A percentile compares a stretch with the other conserved stretches of the same genome.
phyloP scores from a whole-genome alignment of 2,113 vertebrate species.

The Aspiorhynchus laticeps region DNA sequence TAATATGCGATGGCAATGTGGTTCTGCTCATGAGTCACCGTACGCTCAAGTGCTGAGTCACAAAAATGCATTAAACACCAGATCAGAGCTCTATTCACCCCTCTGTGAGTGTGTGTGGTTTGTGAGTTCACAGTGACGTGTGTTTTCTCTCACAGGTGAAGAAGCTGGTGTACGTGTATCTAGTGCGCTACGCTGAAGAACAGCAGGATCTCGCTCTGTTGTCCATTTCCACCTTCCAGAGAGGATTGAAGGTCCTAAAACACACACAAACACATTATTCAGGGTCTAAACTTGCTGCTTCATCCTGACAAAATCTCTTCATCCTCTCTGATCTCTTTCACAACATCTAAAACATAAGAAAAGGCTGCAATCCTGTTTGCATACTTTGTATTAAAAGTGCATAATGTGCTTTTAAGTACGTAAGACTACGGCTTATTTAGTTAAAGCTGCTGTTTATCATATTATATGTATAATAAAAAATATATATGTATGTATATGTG shows the following conservation, averaged over 20 bases:
- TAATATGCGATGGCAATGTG: neutral
- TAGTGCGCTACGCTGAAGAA: slow-evolving; percentile 96
- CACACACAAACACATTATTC: neutral
- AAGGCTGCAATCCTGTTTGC: neutral
- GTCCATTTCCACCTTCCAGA: slow-evolving; percentile 97
- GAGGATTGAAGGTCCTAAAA: slow-evolving; percentile 88
- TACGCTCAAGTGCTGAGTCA: slow-evolving; percentile 8
- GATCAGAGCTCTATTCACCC: slow-evolving; percentile 15
- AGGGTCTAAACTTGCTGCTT: neutral
- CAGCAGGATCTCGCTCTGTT: slow-evolving; percentile 96
- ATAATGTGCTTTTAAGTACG: neutral
- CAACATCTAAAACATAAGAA: neutral
- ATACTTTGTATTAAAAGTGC: neutral
- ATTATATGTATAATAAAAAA: too few species aligned
- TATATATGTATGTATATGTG: too few species aligned
- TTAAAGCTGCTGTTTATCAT: neutral
- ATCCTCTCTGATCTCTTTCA: neutral
- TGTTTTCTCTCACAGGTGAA: slow-evolving; percentile 81
- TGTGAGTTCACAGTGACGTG: neutral
- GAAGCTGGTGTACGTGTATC: slow-evolving; percentile 96
- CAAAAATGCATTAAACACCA: neutral
- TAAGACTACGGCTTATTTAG: neutral
- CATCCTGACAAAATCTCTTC: neutral
- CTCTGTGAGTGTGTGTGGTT: neutral
- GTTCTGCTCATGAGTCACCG: neutral